These are phyloP conservation scores for Nettapus auritus DNA, from an alignment of 2,113 vertebrate genomes.

Conservation along the genomic window DNA sequence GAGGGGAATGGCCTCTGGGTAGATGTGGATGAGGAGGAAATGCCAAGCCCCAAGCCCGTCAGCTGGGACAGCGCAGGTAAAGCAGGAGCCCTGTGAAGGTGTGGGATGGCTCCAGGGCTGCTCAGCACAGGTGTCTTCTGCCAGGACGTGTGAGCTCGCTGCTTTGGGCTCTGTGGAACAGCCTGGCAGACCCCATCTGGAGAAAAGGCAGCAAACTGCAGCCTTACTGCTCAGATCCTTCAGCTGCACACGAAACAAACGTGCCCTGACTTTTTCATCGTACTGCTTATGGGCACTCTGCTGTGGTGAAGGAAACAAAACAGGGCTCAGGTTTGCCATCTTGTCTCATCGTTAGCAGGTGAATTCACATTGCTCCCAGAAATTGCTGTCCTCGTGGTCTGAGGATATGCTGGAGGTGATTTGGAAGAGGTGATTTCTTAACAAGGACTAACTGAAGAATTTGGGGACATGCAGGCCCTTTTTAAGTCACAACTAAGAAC, in stretches of 20 bases:
- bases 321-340: background rate
- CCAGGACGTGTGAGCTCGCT: background rate
- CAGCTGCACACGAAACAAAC: background rate
- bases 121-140: background rate
- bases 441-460: background rate
- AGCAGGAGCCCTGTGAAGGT: background rate
- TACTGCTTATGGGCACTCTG: background rate
- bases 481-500: background rate
- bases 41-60: background rate
- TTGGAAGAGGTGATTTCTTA: background rate
- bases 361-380: background rate
- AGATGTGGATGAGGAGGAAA: background rate
- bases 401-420: background rate
- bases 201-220: background rate
- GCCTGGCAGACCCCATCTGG: background rate
- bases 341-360: background rate
- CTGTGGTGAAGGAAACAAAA: background rate
- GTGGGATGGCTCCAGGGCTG: background rate
- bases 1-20: background rate
- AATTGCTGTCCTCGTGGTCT: accelerated
- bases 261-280: background rate
- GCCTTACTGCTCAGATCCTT: background rate
- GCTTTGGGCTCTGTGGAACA: background rate
- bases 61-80: background rate
- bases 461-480: background rate